These are phyloP conservation scores for Sylvilagus floridanus DNA, from an alignment of 2,797 vertebrate species.

Conservation along the genomic window DNA sequence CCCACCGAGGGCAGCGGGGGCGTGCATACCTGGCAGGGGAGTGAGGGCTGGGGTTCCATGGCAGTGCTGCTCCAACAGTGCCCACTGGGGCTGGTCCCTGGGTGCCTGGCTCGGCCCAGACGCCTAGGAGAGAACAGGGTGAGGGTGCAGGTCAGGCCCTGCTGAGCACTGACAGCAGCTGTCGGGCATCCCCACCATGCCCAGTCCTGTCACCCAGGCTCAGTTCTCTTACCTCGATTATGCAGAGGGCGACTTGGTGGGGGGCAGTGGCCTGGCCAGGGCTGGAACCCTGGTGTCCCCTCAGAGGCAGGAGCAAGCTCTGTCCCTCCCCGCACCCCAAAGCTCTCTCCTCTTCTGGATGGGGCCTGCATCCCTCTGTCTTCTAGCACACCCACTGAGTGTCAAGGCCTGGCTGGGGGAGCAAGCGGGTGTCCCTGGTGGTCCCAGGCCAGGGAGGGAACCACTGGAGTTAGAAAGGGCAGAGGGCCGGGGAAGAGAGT, in stretches of 20 bases:
- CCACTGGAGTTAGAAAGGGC: not conserved
- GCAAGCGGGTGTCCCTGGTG: not conserved
- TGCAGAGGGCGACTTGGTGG: not conserved
- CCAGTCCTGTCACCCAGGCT: not conserved
- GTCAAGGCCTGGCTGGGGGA: not conserved
- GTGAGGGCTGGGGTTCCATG: not conserved
- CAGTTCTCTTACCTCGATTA: not conserved
- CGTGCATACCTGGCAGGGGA: constrained; percentile 64
- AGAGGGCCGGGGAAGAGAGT: not conserved
- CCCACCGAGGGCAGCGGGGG: too few relatives aligned
- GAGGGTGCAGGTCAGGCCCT: not conserved
- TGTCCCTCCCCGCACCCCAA: not conserved
- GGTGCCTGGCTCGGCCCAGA: not conserved
- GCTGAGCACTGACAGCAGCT: not conserved
- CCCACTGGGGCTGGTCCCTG: constrained; percentile 56
- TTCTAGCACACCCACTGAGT: too few relatives aligned
- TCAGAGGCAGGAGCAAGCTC: not conserved
- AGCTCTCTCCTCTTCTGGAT: not conserved
- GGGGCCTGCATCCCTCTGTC: too few relatives aligned
- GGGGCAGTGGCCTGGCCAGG: not conserved
- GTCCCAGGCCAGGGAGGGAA: not conserved
- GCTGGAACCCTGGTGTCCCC: not conserved
- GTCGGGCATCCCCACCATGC: not conserved
- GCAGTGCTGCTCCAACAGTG: constrained; percentile 67
- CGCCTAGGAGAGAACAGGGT: constrained; percentile 54